These are phyloP conservation scores for Turdus rufiventris DNA, from an alignment of 2,113 vertebrate species.

Conservation along the genomic window DNA sequence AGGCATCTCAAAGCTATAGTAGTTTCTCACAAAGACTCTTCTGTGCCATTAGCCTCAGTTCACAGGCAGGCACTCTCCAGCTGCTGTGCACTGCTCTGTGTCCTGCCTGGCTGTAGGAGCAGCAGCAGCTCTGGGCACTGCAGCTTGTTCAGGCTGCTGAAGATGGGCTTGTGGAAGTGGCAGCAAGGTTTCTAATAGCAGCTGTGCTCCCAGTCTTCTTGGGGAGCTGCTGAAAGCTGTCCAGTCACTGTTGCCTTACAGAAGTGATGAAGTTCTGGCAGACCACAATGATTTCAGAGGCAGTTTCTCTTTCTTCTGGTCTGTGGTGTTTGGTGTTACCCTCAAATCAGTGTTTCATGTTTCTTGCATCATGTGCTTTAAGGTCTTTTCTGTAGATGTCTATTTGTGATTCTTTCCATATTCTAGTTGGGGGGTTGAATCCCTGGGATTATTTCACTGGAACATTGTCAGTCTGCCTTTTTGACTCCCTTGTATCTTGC, in stretches of 20 bases:
- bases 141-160: neutral
- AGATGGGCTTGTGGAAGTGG: neutral
- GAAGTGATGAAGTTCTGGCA: neutral
- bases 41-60: neutral
- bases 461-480: neutral
- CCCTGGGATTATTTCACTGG: neutral
- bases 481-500: neutral
- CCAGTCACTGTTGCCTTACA: neutral
- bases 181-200: neutral
- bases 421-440: fast-evolving
- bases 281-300: fast-evolving
- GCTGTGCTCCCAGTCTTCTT: neutral
- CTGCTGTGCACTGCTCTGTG: fast-evolving
- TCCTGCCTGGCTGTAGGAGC: neutral
- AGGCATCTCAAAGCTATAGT: neutral
- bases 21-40: neutral
- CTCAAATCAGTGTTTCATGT: neutral
- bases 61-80: neutral
- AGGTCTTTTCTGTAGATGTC: neutral
- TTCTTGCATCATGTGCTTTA: fast-evolving
- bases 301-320: neutral
- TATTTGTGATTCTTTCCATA: fast-evolving
- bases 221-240: neutral
- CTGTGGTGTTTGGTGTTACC: neutral
- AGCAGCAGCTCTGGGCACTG: fast-evolving